Conservation (phyloP, 2,888 invertebrate species). For the Pandemis corylana region DNA sequence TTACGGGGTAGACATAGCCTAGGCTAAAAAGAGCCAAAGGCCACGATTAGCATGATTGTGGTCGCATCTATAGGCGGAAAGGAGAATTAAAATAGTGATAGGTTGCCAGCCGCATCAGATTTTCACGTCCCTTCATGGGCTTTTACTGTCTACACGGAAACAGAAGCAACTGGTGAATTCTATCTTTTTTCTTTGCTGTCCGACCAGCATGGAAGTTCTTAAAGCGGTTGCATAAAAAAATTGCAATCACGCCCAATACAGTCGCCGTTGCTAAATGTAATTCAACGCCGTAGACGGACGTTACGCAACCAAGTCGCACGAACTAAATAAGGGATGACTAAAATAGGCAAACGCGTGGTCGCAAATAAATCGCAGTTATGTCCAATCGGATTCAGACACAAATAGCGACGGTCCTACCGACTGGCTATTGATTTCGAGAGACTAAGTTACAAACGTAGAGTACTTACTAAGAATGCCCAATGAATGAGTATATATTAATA, state of each 20-base stretch:
- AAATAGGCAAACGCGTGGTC: conserved; percentile 43
- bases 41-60: no score
- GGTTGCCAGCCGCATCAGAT: no score
- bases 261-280: conserved; percentile 24
- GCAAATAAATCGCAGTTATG: conserved; percentile 47
- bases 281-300: conserved; percentile 25
- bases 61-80: no score
- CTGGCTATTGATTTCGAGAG: conserved; percentile 27
- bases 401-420: conserved; percentile 42
- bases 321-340: conserved; percentile 43
- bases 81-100: no score
- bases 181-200: no score
- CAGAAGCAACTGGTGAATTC: no score
- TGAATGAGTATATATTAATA: no score
- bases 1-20: no score
- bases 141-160: no score
- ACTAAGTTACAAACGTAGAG: background rate
- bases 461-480: background rate
- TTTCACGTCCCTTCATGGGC: no score
- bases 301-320: conserved; percentile 34
- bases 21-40: no score
- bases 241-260: background rate
- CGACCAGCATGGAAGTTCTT: no score
- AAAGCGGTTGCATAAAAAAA: background rate
- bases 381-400: conserved; percentile 45